phyloP scores from a whole-genome alignment of 2,888 invertebrate species.

The Celastrina argiolus region DNA sequence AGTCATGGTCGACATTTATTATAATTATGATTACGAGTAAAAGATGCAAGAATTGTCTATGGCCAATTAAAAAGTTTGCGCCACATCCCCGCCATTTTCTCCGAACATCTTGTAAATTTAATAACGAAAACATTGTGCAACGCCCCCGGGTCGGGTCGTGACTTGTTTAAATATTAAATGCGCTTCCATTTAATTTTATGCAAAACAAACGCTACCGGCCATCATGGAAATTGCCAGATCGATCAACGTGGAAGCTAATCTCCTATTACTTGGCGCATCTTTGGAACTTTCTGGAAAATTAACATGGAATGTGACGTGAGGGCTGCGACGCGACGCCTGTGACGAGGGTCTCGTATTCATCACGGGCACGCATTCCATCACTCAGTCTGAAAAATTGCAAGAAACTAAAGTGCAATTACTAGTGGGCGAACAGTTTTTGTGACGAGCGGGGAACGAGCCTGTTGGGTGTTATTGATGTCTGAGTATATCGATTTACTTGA shows the following conservation, averaged over 20 bases:
- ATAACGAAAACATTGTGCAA: background rate
- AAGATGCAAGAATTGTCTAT: no score
- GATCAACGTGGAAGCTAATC: slow-evolving; percentile 18
- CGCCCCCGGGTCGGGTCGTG: background rate
- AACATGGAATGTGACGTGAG: background rate
- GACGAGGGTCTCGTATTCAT: slow-evolving; percentile 45
- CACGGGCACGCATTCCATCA: slow-evolving; percentile 47
- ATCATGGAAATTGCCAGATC: background rate
- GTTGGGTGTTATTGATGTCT: background rate
- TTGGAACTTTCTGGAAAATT: background rate
- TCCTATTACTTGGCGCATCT: background rate
- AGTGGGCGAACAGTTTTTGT: background rate
- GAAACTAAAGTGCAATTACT: slow-evolving; percentile 2
- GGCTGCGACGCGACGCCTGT: slow-evolving; percentile 28
- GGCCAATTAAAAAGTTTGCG: background rate
- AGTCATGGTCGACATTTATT: no score
- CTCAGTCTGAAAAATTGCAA: slow-evolving; percentile 31
- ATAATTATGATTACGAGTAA: no score
- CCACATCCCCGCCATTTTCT: background rate
- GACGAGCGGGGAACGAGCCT: background rate
- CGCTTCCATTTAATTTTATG: background rate
- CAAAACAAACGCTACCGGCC: background rate
- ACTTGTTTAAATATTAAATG: slow-evolving; percentile 5
- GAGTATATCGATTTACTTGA: no score
- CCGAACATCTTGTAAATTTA: background rate